Conservation (phyloP, 2,113 vertebrate genomes). For the Rhinopomastus cyanomelas region DNA sequence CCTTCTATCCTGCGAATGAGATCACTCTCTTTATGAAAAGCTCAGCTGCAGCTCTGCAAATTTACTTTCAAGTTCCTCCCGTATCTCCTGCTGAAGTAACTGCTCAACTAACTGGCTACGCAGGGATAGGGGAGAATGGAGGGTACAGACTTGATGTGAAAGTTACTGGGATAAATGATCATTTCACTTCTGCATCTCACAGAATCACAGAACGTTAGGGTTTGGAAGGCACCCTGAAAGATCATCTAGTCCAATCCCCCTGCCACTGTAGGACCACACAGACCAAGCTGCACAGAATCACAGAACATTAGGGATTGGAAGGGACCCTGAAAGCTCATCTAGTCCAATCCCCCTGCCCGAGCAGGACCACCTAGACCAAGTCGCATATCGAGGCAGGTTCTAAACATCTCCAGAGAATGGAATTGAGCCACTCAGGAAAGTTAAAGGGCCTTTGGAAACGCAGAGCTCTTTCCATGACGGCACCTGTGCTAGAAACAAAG, state of each 20-base stretch:
- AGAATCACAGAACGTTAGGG: no score
- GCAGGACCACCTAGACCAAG: no score
- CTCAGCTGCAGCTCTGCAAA: conserved; percentile 48
- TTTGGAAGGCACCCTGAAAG: no score
- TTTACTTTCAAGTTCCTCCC: not conserved
- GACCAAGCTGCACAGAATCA: no score
- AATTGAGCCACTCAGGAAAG: not conserved
- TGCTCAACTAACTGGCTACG: not conserved
- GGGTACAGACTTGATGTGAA: not conserved
- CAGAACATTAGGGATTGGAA: no score
- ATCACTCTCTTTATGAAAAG: not conserved
- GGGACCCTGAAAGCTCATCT: no score
- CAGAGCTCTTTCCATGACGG: not conserved
- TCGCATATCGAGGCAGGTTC: no score
- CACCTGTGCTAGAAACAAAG: conserved; percentile 15
- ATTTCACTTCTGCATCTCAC: not conserved
- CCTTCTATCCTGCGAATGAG: not conserved
- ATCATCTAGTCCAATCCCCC: no score
- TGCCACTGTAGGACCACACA: no score
- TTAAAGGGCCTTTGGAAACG: not conserved
- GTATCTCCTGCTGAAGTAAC: not conserved
- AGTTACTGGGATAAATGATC: not conserved
- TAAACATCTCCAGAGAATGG: no score
- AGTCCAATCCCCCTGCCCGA: no score
- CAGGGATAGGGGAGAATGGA: not conserved